Percentiles rank a stretch among this genome's conserved stretches.
These are phyloP conservation scores for Anguilla obscura DNA, from an alignment of 2,797 vertebrate species.

Conservation along the genomic window DNA sequence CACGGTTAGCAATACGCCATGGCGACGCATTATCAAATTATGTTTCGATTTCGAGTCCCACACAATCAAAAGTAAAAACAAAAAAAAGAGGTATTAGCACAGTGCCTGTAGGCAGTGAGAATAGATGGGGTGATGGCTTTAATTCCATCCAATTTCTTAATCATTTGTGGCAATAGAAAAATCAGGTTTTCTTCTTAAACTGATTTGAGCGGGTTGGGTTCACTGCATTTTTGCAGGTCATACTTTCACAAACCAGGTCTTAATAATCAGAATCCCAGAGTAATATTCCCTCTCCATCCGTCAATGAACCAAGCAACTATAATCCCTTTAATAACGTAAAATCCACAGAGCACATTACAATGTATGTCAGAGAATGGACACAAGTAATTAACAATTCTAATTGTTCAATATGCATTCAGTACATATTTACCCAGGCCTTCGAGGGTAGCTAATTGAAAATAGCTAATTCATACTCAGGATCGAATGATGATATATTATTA, in stretches of 20 bases:
- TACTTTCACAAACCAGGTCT: background rate
- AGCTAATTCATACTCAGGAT: background rate
- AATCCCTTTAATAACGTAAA: background rate
- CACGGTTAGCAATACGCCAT: background rate
- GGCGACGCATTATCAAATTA: background rate
- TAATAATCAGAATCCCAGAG: background rate
- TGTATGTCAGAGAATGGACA: background rate
- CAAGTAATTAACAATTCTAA: background rate
- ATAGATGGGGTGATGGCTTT: background rate
- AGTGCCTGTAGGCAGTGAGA: background rate
- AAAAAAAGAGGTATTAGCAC: background rate
- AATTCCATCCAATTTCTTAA: background rate
- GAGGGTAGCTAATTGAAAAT: background rate
- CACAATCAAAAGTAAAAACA: background rate
- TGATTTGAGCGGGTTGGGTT: background rate
- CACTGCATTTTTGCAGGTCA: background rate
- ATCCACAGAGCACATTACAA: background rate
- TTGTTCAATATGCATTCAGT: background rate
- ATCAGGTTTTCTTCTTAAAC: background rate
- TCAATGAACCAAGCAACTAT: background rate
- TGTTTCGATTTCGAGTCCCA: background rate
- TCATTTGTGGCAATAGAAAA: background rate
- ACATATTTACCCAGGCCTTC: background rate
- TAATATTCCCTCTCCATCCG: background rate
- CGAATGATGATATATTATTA: background rate